Conservation (phyloP, 2,888 invertebrate genomes). For the Teleogryllus oceanicus region DNA sequence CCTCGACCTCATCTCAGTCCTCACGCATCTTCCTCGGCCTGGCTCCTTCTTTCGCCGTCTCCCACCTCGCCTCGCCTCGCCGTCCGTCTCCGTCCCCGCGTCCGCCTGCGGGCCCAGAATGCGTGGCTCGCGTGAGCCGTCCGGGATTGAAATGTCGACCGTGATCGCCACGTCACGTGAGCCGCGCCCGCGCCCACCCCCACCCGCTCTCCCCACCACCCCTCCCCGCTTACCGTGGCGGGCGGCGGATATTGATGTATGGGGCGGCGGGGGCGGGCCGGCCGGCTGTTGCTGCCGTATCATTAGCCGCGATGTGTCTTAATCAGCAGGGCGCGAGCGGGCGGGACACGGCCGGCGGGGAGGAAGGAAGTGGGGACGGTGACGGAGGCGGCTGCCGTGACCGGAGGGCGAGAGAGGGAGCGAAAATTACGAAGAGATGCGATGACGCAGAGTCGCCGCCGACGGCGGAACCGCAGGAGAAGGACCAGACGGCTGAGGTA, state of each 20-base stretch:
- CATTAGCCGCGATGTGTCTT: conserved; percentile 18
- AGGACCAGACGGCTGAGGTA: no score
- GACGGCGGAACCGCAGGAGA: no score
- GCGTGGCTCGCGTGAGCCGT: conserved; percentile 1
- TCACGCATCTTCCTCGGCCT: no score
- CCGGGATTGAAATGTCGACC: conserved; percentile 18
- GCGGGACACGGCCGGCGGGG: background rate
- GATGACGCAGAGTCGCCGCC: no score
- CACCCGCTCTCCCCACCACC: background rate
- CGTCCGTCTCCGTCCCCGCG: background rate
- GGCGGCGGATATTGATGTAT: conserved; percentile 7
- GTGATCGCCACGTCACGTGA: conserved; percentile 18
- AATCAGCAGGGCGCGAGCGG: conserved; percentile 2
- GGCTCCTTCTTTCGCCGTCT: background rate
- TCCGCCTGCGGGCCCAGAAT: background rate
- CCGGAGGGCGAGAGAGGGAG: background rate
- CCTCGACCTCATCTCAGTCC: no score
- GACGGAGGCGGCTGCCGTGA: background rate
- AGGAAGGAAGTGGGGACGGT: background rate
- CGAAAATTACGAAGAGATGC: no score
- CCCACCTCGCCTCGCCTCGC: background rate
- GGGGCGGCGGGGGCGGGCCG: conserved; percentile 6
- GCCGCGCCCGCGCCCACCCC: background rate
- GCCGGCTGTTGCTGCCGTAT: conserved; percentile 18
- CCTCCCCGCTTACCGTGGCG: background rate